These are phyloP conservation scores for Umimayanthus kanabou DNA, from an alignment of 92 coral and sea anemone genomes.

Conservation along the genomic window DNA sequence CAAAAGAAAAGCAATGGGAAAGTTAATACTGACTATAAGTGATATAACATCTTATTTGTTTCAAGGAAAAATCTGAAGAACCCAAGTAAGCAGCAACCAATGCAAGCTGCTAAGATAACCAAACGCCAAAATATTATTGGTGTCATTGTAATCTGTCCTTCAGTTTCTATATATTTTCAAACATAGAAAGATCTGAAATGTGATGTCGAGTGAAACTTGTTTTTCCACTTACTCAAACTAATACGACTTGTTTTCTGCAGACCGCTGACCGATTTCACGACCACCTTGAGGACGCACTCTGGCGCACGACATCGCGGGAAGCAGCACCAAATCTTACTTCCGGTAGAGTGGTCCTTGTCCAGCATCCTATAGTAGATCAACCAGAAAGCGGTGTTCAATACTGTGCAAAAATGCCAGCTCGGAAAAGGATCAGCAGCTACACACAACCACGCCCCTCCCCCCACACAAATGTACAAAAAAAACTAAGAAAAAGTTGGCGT, in stretches of 20 bases:
- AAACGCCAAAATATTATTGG: too few relatives aligned
- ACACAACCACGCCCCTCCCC: neutral
- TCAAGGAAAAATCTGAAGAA: too few relatives aligned
- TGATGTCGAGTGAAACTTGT: too few relatives aligned
- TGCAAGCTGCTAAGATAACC: too few relatives aligned
- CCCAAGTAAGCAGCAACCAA: too few relatives aligned
- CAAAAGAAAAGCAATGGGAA: too few relatives aligned
- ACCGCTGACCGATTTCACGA: constrained; percentile 74
- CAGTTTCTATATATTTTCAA: too few relatives aligned
- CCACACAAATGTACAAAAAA: neutral
- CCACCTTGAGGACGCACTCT: constrained; percentile 72
- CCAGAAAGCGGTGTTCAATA: neutral
- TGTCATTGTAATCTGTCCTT: too few relatives aligned
- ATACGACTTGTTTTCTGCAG: constrained; percentile 82
- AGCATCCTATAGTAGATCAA: constrained; percentile 59
- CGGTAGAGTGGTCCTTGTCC: constrained; percentile 81
- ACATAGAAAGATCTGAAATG: too few relatives aligned
- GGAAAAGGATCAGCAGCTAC: neutral
- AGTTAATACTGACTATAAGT: too few relatives aligned
- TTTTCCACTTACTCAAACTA: constrained; percentile 77
- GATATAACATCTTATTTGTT: too few relatives aligned
- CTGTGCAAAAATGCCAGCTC: neutral
- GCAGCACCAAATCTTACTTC: constrained; percentile 92
- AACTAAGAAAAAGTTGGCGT: neutral
- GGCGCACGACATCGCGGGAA: constrained; percentile 90